These are phyloP conservation scores for Gymnarchus niloticus DNA, from an alignment of 2,113 vertebrate genomes.

Conservation along the genomic window DNA sequence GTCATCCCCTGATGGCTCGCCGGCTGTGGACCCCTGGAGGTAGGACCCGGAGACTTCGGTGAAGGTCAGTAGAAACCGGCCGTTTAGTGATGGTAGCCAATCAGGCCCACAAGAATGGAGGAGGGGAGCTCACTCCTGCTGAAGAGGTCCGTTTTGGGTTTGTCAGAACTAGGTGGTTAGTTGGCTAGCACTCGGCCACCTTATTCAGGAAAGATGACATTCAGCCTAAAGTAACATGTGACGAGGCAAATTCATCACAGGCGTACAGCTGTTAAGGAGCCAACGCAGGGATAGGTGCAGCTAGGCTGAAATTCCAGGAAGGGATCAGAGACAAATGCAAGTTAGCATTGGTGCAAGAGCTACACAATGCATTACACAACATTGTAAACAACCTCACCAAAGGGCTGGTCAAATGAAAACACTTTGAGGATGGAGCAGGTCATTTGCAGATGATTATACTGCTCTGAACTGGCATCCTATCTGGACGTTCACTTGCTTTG, in stretches of 20 bases:
- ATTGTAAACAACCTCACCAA: no score
- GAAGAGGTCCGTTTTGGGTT: neutral
- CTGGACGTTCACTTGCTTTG: neutral
- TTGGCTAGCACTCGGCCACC: neutral
- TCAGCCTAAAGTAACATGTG: no score
- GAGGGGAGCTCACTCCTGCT: neutral
- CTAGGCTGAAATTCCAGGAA: no score
- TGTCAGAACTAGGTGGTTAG: neutral
- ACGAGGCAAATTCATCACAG: no score
- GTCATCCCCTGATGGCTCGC: neutral
- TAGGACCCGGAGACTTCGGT: neutral
- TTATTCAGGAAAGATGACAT: neutral
- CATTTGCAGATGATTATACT: neutral
- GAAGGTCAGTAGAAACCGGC: neutral
- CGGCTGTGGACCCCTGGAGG: neutral
- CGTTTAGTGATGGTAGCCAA: neutral
- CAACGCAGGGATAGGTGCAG: no score
- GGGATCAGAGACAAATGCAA: no score
- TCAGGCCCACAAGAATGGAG: neutral
- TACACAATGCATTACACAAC: no score
- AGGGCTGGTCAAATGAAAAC: no score
- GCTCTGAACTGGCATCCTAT: neutral
- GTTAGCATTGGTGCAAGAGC: no score
- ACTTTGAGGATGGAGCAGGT: no score
- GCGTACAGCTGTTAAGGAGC: no score